These are phyloP conservation scores for Misgurnus anguillicaudatus DNA, from an alignment of 2,113 vertebrate species.

Conservation along the genomic window DNA sequence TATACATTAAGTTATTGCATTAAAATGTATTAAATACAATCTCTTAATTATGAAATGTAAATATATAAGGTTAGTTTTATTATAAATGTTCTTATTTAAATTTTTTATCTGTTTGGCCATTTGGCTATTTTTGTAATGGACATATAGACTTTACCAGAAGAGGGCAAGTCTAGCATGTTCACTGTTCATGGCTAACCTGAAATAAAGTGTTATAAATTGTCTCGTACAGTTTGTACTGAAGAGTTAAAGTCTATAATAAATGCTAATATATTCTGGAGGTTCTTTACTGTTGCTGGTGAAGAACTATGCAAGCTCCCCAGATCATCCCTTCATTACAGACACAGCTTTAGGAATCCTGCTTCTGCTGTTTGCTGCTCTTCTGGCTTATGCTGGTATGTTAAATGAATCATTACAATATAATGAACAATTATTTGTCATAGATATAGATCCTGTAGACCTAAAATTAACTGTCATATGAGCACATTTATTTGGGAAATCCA, in stretches of 20 bases:
- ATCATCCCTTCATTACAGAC: constrained; percentile 68
- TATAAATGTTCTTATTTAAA: neutral
- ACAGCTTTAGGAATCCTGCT: constrained; percentile 82
- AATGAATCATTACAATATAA: no score
- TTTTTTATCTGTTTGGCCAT: neutral
- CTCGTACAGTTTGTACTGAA: neutral
- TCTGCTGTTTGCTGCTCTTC: constrained; percentile 70
- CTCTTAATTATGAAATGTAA: no score
- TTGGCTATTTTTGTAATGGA: no score
- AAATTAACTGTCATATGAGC: no score
- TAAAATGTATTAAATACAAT: no score
- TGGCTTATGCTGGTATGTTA: constrained; percentile 80
- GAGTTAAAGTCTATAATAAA: neutral
- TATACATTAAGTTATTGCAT: no score
- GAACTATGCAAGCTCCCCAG: constrained; percentile 70
- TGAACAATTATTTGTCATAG: neutral
- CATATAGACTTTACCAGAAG: neutral
- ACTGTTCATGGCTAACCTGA: neutral
- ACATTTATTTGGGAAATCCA: no score
- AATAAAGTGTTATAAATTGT: neutral
- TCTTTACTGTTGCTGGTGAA: constrained; percentile 79
- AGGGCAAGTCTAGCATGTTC: neutral
- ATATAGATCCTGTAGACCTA: neutral
- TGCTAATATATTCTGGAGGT: constrained; percentile 61
- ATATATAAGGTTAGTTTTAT: no score